Percentiles rank a stretch among this genome's conserved stretches.
These are phyloP conservation scores for Cynaeus angustus DNA, from an alignment of 2,888 invertebrate species.

Conservation along the genomic window DNA sequence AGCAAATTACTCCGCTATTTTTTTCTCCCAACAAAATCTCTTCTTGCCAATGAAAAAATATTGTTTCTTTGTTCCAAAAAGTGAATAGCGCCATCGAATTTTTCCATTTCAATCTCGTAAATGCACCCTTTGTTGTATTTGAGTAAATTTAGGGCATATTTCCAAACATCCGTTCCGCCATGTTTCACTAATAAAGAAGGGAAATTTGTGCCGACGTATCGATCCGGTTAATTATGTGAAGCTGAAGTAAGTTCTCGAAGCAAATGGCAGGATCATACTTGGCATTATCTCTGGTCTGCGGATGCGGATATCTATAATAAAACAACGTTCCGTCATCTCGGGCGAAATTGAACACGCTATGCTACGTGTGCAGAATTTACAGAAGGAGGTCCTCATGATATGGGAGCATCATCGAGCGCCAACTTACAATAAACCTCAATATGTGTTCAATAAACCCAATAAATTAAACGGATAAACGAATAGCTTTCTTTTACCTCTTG, in stretches of 20 bases:
- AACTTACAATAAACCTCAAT: slow-evolving; percentile 64
- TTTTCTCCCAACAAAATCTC: too few species aligned
- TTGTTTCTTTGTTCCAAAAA: not conserved
- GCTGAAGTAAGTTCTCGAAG: slow-evolving; percentile 52
- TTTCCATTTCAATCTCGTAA: slow-evolving; percentile 10
- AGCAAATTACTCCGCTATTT: too few species aligned
- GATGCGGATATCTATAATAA: slow-evolving; percentile 65
- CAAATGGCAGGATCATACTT: slow-evolving; percentile 59
- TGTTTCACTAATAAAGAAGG: slow-evolving; percentile 6
- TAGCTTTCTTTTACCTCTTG: slow-evolving; percentile 18
- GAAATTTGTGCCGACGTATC: slow-evolving; percentile 30
- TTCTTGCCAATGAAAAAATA: slow-evolving; percentile 6
- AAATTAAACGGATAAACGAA: slow-evolving; percentile 63
- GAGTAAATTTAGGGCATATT: slow-evolving; percentile 5
- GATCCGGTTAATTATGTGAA: slow-evolving; percentile 49
- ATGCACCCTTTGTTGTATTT: slow-evolving; percentile 5
- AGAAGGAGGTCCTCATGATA: slow-evolving; percentile 46
- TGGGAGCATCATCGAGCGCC: slow-evolving; percentile 56
- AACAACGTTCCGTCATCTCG: slow-evolving; percentile 65
- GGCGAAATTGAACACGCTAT: slow-evolving; percentile 65
- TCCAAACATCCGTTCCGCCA: slow-evolving; percentile 8
- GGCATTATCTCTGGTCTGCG: slow-evolving; percentile 59
- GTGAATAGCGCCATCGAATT: not conserved
- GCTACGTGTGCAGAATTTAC: slow-evolving; percentile 69
- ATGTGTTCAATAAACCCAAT: slow-evolving; percentile 64